Evolutionary conservation across 2,888 invertebrate genomes (phyloP).

Genomic region (Rhimphoctona megacephalus): DNA sequence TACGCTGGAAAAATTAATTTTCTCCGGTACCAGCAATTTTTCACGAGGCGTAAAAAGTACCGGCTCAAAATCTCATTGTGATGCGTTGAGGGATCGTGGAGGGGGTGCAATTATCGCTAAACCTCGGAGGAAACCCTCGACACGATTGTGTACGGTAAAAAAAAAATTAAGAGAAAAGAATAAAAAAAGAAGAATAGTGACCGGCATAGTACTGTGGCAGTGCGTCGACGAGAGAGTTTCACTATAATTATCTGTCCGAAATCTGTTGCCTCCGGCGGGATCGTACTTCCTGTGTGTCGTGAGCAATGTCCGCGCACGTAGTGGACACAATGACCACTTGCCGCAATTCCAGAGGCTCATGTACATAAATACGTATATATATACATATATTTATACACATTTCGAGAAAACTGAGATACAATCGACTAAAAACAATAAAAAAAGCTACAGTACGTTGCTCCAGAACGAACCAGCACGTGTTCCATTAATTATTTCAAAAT

Average conservation of each 20-base stretch:
- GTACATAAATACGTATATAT: constrained; percentile 7
- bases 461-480: background rate
- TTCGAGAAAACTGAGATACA: constrained; percentile 24
- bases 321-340: constrained; percentile 83
- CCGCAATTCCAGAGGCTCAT: constrained; percentile 76
- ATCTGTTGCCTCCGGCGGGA: constrained; percentile 76
- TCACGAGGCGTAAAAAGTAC: background rate
- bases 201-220: constrained; percentile 37
- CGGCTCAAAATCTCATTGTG: background rate
- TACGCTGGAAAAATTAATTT: background rate
- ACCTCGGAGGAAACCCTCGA: constrained; percentile 76
- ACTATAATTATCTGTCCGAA: constrained; percentile 80
- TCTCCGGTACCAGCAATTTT: background rate
- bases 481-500: constrained; percentile 22
- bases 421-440: constrained; percentile 31
- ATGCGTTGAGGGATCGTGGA: background rate
- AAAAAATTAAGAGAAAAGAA: constrained; percentile 16
- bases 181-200: constrained; percentile 33
- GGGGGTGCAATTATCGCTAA: constrained; percentile 75
- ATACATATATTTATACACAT: constrained; percentile 10
- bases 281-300: constrained; percentile 78
- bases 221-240: constrained; percentile 72
- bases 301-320: constrained; percentile 64
- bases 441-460: constrained; percentile 1
- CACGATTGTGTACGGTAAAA: constrained; percentile 72